A percentile compares a stretch with the other conserved stretches of the same genome.
These are phyloP conservation scores for Charadrius vociferus DNA, from an alignment of 2,113 vertebrate genomes.

Conservation along the genomic window DNA sequence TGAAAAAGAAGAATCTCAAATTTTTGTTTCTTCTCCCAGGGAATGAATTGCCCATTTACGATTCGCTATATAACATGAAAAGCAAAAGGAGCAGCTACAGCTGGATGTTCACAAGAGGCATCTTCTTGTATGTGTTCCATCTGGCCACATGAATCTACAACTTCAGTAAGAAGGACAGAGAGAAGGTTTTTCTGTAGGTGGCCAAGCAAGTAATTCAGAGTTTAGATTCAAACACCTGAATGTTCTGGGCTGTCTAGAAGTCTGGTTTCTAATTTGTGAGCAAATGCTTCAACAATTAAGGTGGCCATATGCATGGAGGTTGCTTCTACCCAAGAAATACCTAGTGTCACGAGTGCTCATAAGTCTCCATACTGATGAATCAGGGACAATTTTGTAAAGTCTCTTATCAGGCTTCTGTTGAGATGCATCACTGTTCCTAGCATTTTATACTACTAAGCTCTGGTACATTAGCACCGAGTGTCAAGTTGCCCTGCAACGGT, in stretches of 20 bases:
- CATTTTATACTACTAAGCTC: neutral
- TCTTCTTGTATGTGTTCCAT: neutral
- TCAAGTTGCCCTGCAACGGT: neutral
- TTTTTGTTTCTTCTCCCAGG: neutral
- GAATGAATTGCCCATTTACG: neutral
- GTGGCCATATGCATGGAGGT: neutral
- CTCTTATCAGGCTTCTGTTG: neutral
- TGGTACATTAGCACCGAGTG: accelerated
- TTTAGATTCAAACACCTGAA: neutral
- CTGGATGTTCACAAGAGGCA: neutral
- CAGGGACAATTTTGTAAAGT: neutral
- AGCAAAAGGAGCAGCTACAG: neutral
- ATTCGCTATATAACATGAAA: neutral
- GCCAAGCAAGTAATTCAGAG: neutral
- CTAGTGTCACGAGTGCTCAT: accelerated
- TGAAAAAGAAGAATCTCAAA: neutral
- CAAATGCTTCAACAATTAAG: neutral
- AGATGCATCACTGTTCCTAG: neutral
- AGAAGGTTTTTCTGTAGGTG: neutral
- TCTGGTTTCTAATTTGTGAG: neutral
- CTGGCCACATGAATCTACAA: neutral
- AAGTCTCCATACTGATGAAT: neutral
- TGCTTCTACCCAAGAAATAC: neutral
- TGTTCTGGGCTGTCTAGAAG: neutral
- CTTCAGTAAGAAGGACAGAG: neutral